These are phyloP conservation scores for Scolanthus callimorphus DNA, from an alignment of 92 coral and sea anemone species.

Conservation along the genomic window DNA sequence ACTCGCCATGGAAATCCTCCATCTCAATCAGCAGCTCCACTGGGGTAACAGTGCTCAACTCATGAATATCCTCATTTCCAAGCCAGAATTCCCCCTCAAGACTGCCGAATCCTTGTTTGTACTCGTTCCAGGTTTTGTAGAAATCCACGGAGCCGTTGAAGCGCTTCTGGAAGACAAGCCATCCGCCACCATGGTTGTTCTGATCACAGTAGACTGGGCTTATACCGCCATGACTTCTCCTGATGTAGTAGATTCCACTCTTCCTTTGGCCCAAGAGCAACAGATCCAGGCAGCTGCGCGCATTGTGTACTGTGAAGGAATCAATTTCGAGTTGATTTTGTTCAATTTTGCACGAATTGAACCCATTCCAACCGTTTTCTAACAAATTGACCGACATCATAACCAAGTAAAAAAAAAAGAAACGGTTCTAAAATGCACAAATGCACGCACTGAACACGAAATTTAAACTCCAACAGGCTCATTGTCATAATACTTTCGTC, in stretches of 20 bases:
- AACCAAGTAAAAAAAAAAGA: too few species aligned
- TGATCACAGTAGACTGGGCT: constrained; percentile 23
- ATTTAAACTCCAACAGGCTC: too few species aligned
- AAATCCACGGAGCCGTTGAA: constrained; percentile 29
- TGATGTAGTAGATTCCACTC: constrained; percentile 21
- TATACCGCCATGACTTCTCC: not conserved
- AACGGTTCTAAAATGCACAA: too few species aligned
- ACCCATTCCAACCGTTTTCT: too few species aligned
- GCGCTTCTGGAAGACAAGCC: constrained; percentile 20
- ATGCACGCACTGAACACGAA: too few species aligned
- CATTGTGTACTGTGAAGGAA: constrained; percentile 5
- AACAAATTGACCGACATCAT: too few species aligned
- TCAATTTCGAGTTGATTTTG: too few species aligned
- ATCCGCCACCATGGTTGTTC: constrained; percentile 20
- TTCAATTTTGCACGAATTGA: too few species aligned
- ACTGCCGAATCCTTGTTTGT: constrained; percentile 38
- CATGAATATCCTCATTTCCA: constrained; percentile 32
- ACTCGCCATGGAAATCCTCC: constrained; percentile 5
- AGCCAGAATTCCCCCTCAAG: constrained; percentile 38
- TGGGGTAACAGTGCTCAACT: constrained; percentile 7
- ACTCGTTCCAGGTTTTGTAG: constrained; percentile 27
- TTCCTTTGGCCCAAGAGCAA: constrained; percentile 16
- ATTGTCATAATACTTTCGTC: too few species aligned
- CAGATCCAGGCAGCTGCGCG: constrained; percentile 24
- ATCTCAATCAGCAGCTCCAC: constrained; percentile 29